Percentiles rank a stretch among this genome's conserved stretches.
phyloP scores from a whole-genome alignment of 2,113 vertebrate genomes.

The Elephantulus edwardii region DNA sequence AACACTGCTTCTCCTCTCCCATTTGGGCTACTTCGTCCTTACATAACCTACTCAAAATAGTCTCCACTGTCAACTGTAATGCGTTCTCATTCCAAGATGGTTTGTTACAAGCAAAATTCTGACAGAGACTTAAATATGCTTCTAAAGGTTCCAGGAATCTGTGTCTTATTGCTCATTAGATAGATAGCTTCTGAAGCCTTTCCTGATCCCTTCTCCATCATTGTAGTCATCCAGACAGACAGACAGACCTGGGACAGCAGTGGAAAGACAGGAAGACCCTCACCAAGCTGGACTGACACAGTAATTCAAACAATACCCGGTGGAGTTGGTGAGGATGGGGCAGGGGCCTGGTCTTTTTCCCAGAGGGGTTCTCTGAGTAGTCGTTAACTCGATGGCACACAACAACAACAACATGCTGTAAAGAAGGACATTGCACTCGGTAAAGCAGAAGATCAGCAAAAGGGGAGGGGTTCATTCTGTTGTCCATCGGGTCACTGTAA shows the following conservation, averaged over 20 bases:
- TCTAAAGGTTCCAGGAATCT: background rate
- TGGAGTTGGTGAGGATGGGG: no score
- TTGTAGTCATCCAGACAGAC: background rate
- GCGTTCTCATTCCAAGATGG: background rate
- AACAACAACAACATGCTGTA: background rate
- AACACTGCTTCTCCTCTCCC: background rate
- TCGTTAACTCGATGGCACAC: no score
- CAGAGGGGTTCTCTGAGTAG: no score
- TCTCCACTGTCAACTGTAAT: conserved; percentile 9
- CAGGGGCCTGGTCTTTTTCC: no score
- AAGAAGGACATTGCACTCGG: background rate
- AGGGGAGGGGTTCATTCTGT: background rate
- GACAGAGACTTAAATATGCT: background rate
- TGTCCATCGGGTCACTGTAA: background rate
- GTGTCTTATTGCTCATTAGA: background rate
- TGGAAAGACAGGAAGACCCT: no score
- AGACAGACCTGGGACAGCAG: background rate
- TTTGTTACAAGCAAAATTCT: background rate
- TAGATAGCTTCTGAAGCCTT: background rate
- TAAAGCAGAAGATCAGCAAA: no score
- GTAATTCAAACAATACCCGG: no score
- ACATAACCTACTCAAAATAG: background rate
- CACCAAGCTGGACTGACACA: no score
- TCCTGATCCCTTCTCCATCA: background rate
- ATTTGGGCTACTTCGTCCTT: background rate